These are phyloP conservation scores for Tortricodes alternella DNA, from an alignment of 2,888 invertebrate species.

Conservation along the genomic window DNA sequence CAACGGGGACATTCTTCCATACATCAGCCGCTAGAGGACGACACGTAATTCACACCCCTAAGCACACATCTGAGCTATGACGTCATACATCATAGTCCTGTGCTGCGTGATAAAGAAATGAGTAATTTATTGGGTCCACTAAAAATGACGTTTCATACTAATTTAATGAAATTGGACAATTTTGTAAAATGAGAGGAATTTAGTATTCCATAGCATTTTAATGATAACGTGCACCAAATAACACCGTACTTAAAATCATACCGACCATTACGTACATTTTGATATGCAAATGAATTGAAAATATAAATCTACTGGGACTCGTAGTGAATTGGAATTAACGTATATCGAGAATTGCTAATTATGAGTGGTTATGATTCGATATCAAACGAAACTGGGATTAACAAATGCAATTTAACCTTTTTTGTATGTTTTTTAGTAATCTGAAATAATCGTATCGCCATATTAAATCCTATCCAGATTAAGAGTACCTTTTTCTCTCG, in stretches of 20 bases:
- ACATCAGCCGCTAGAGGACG: constrained; percentile 59
- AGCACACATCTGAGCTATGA: constrained; percentile 68
- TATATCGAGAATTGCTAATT: constrained; percentile 10
- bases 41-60: constrained; percentile 67
- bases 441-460: too few relatives aligned
- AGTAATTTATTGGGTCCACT: not conserved
- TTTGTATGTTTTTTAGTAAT: too few relatives aligned
- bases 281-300: constrained; percentile 15
- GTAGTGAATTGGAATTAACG: not conserved
- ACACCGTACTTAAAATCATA: not conserved
- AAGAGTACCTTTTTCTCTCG: too few relatives aligned
- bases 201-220: too few relatives aligned
- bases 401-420: not conserved
- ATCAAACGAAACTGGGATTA: not conserved
- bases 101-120: constrained; percentile 22
- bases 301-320: constrained; percentile 7
- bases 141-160: not conserved
- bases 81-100: constrained; percentile 62
- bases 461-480: too few relatives aligned
- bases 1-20: constrained; percentile 56
- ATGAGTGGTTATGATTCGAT: not conserved
- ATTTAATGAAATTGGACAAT: not conserved
- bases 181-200: too few relatives aligned
- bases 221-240: not conserved
- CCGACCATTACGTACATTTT: not conserved